phyloP scores from a whole-genome alignment of 2,113 vertebrate genomes.

The Plecotus auritus region DNA sequence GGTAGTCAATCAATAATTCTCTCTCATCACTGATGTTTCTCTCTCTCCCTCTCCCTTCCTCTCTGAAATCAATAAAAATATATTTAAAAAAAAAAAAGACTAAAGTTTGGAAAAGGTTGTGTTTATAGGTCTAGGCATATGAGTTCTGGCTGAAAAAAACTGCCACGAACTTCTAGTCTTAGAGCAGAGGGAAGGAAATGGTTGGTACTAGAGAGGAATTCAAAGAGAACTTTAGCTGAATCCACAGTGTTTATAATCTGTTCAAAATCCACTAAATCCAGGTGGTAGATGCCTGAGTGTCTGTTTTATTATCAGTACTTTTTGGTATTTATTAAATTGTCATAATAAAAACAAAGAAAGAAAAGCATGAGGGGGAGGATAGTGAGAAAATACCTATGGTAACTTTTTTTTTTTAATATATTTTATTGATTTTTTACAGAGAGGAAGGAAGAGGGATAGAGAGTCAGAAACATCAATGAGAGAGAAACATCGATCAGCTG shows the following conservation, averaged over 20 bases:
- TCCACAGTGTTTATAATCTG: neutral
- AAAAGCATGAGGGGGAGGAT: neutral
- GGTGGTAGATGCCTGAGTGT: neutral
- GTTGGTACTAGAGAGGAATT: neutral
- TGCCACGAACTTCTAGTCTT: neutral
- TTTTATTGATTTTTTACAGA: too few species aligned
- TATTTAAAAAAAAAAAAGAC: too few species aligned
- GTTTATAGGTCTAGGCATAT: neutral
- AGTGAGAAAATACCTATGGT: neutral
- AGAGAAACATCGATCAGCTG: too few species aligned
- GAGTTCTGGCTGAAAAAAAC: neutral
- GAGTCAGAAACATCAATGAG: too few species aligned
- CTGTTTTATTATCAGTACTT: neutral
- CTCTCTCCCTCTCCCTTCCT: too few species aligned
- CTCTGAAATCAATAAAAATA: too few species aligned
- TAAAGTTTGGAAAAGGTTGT: neutral
- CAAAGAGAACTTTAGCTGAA: neutral
- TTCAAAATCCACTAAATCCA: conserved; percentile 5
- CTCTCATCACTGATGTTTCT: too few species aligned
- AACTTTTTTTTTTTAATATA: too few species aligned
- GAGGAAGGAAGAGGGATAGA: too few species aligned
- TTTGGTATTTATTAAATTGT: neutral
- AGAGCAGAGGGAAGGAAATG: neutral
- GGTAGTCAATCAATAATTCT: too few species aligned
- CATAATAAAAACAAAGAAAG: conserved; percentile 13